Conservation (phyloP, 2,888 invertebrate genomes). For the Eupithecia centaureata region DNA sequence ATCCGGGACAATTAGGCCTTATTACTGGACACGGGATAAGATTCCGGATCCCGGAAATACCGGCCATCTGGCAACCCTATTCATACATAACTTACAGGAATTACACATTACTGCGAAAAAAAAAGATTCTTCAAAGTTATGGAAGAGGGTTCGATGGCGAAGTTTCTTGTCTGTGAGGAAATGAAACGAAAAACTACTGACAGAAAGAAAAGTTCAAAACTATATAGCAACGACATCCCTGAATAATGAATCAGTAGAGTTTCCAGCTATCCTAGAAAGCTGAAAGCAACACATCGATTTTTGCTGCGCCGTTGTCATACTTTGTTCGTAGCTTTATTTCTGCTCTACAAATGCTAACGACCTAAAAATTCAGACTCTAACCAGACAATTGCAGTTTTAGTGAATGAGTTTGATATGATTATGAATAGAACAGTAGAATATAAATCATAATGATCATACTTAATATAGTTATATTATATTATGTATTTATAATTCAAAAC, state of each 20-base stretch:
- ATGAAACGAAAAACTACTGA: neutral
- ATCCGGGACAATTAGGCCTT: no score
- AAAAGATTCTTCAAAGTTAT: neutral
- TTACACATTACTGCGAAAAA: neutral
- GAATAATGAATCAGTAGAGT: constrained; percentile 24
- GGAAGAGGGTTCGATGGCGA: neutral
- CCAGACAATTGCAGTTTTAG: constrained; percentile 12
- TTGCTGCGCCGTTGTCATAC: constrained; percentile 20
- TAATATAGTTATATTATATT: neutral
- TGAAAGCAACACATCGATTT: constrained; percentile 24
- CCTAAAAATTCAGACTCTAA: constrained; percentile 19
- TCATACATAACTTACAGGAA: neutral
- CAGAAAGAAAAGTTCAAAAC: neutral
- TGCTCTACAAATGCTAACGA: constrained; percentile 25
- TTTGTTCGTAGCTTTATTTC: constrained; percentile 18
- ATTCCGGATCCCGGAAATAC: no score
- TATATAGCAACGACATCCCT: constrained; percentile 12
- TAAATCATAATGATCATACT: neutral
- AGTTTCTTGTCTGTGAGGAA: neutral
- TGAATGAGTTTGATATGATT: neutral
- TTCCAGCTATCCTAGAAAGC: constrained; percentile 22
- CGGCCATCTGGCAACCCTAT: no score
- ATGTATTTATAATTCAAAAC: neutral
- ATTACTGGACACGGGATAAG: no score
- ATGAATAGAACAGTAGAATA: neutral